Base-by-base conservation (phyloP, 2,113 vertebrate species). In the Saguinus imperator region DNA sequence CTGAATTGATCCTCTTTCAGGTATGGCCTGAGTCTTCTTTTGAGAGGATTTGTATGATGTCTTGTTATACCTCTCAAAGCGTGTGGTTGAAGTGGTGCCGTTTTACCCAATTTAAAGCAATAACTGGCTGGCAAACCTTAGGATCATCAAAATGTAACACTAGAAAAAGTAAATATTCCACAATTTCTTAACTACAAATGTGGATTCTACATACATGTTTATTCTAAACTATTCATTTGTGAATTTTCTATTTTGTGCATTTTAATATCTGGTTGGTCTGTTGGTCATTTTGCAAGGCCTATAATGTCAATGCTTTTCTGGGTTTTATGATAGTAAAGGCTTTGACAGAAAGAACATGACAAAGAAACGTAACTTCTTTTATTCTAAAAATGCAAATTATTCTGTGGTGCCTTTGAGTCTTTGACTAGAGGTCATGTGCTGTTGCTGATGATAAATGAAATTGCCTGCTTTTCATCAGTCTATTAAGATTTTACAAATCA, bases 71-170 rank as follows among this genome's bases (percentile, higher is more conserved):
- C 68, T 83, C 61, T 73, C 80, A 88, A 91, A 96, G 52, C 55
- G 73, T 50, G 55, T 20, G 95, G 55, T 27, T 96, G 61, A 96
- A 97, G 87, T 61, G 35, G 8, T 92, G 52, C 32, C 94, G 20
- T 94, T 90, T 92, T 85, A 94, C 92, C 45, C 50, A 94, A 89
- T 94, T 97, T 87, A 90, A 90, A 95, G 58, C 75, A 94, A 96
- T 61, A 52, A 85, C 23, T 83, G 58, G 45, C 84, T 92, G 70
- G 40, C 21, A 97, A 95, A 94, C 32, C 73, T 66, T 90, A 92
- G 43, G 79, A 80, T 70, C 64, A 66, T 32, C 95, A n/a, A 87
- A 95, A 94, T 73, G 81, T 80, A 96, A 92, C 20, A 80, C 32
- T 32, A 86, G 35, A 76, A 83, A 89, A 83, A 48, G 12, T 50